phyloP scores from a whole-genome alignment of 2,888 invertebrate species.

The Microctonus aethiopoides region DNA sequence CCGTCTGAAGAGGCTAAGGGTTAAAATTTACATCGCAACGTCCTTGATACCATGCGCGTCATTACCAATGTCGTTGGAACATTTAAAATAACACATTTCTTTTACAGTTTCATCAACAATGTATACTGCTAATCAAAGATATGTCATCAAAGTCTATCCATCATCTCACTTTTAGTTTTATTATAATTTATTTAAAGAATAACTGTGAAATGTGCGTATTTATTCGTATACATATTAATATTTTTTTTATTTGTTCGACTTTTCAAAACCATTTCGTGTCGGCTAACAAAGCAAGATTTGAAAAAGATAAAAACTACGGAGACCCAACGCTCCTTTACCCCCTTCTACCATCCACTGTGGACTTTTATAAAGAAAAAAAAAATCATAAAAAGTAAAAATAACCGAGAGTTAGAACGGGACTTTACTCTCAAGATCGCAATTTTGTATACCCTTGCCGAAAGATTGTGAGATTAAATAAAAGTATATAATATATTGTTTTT shows the following conservation, averaged over 20 bases:
- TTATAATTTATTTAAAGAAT: background rate
- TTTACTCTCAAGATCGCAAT: background rate
- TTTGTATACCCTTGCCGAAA: background rate
- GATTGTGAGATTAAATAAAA: constrained; percentile 8
- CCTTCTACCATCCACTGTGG: background rate
- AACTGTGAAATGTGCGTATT: background rate
- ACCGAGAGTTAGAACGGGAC: background rate
- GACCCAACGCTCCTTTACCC: background rate
- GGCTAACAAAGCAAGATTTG: constrained; percentile 28
- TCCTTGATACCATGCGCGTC: constrained; percentile 22
- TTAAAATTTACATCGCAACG: constrained; percentile 39
- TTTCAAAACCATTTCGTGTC: constrained; percentile 32
- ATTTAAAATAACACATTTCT: background rate
- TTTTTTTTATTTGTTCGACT: constrained; percentile 19
- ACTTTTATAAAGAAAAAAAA: background rate
- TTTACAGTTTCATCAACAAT: background rate
- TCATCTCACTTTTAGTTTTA: background rate
- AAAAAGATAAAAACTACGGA: constrained; percentile 26
- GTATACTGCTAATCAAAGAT: background rate
- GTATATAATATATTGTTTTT: constrained; percentile 3
- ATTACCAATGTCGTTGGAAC: background rate
- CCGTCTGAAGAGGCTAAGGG: constrained; percentile 31
- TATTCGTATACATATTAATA: no score
- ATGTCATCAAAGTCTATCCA: background rate
- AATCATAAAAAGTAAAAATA: background rate